Base-by-base conservation (phyloP, 2,888 invertebrate species). In the Lamellibrachia columna region DNA sequence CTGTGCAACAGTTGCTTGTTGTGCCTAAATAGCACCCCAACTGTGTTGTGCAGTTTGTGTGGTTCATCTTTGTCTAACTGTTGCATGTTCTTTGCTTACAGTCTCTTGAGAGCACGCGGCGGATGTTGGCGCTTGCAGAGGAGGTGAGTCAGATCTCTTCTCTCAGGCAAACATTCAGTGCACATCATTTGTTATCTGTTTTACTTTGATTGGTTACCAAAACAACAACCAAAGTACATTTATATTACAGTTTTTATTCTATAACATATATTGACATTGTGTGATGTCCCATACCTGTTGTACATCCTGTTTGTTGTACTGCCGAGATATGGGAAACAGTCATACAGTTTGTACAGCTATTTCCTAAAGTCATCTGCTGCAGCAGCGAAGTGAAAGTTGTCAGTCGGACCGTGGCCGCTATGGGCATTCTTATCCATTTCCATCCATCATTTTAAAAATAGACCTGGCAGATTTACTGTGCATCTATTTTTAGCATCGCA, bases 51-150 rank as follows among this genome's bases (percentile, higher is more conserved):
- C 22, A 22, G 75, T 22, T 7, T 75, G 75, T 4, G 22, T 75
- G 75, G n/a, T 91, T 53, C n/a, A n/a, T 40, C 91, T 2, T n/a
- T 90, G 90, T 90, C 90, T 53, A 90, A 28, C 75, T 2, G 40
- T 3, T 2, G 9, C 52, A 0, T 92, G 52, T 40, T n/a, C 58
- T 90, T 93, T 91, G 92, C 92, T 95, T 96, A 94, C 94, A 96
- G 96, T 96, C 96, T 2, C 95, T 96, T 91, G 96, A 96, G 93
- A 95, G 96, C 52, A 96, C 96, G 11, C 95, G 96, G 55, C 95
- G 96, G 58, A 96, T 96, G 96, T 93, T 96, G 93, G 95, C 95
- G 15, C 94, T 96, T 60, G 96, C 96, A 93, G 96, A 96, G 93
- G 96, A 97, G 95, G 95, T 96, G 90, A 94, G 94, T 94, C 9